Evolutionary conservation across 1,140 invertebrate species (phyloP).

Genomic region (Hycleus cichorii): DNA sequence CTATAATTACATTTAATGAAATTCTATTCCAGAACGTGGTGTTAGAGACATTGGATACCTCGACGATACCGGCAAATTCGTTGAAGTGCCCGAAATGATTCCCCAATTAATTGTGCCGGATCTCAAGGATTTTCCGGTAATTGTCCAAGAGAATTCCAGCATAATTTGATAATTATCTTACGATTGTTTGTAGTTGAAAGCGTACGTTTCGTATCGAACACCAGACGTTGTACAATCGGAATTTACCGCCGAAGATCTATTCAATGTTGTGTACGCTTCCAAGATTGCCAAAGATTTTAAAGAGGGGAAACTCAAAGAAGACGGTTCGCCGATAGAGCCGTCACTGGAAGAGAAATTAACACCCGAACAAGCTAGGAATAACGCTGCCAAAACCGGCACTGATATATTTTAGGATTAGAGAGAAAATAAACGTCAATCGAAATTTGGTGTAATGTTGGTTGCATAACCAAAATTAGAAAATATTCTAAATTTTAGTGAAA

Average conservation of each 20-base stretch:
- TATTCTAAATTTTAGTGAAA: no score
- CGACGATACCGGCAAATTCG: conserved; percentile 48
- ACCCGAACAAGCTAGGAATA: conserved; percentile 59
- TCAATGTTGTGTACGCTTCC: conserved; percentile 70
- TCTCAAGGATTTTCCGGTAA: conserved; percentile 61
- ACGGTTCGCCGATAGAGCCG: conserved; percentile 63
- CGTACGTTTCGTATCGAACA: conserved; percentile 85
- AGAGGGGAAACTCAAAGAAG: conserved; percentile 57
- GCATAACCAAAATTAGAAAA: no score
- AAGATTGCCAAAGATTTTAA: conserved; percentile 77
- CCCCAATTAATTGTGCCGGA: conserved; percentile 90
- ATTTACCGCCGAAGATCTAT: conserved; percentile 79
- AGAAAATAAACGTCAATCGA: no score
- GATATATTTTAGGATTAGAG: conserved; percentile 57
- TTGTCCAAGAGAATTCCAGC: conserved; percentile 6
- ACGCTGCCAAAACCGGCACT: conserved; percentile 64
- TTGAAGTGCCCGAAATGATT: conserved; percentile 77
- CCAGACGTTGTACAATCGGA: conserved; percentile 65
- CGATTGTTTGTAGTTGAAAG: conserved; percentile 62
- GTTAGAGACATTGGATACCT: conserved; percentile 54
- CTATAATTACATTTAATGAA: conserved; percentile 4
- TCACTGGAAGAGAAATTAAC: conserved; percentile 63
- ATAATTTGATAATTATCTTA: not conserved
- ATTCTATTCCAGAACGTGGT: conserved; percentile 50
- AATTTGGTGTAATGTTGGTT: no score